Evolutionary conservation across 2,113 vertebrate species (phyloP).

Genomic region (Oreochromis aureus): DNA sequence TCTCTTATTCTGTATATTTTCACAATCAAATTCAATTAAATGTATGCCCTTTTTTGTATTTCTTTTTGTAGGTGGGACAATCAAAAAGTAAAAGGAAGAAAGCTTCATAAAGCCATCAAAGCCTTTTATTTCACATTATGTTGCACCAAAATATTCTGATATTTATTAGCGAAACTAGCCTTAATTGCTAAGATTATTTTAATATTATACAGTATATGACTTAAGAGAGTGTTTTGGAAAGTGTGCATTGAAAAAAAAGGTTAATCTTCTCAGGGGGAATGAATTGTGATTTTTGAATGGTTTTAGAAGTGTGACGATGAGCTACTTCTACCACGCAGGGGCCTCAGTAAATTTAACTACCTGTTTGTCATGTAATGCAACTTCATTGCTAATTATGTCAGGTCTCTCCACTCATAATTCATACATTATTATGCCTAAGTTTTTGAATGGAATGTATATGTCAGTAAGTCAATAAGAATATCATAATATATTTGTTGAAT

Average conservation of each 20-base stretch:
- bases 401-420: background rate
- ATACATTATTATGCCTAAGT: background rate
- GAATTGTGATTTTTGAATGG: background rate
- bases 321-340: background rate
- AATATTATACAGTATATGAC: background rate
- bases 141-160: background rate
- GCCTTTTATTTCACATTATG: background rate
- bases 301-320: background rate
- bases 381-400: background rate
- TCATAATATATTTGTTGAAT: background rate
- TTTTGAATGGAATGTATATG: background rate
- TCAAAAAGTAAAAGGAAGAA: background rate
- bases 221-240: background rate
- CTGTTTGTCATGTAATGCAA: background rate
- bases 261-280: constrained; percentile 3
- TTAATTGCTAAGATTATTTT: background rate
- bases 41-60: background rate
- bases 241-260: background rate
- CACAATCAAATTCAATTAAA: background rate
- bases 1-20: background rate
- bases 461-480: background rate
- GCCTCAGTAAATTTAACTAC: background rate
- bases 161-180: background rate
- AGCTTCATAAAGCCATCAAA: background rate
- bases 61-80: constrained; percentile 3